Evolutionary conservation across 2,797 vertebrate genomes (phyloP).

Genomic region (Podarcis siculus): DNA sequence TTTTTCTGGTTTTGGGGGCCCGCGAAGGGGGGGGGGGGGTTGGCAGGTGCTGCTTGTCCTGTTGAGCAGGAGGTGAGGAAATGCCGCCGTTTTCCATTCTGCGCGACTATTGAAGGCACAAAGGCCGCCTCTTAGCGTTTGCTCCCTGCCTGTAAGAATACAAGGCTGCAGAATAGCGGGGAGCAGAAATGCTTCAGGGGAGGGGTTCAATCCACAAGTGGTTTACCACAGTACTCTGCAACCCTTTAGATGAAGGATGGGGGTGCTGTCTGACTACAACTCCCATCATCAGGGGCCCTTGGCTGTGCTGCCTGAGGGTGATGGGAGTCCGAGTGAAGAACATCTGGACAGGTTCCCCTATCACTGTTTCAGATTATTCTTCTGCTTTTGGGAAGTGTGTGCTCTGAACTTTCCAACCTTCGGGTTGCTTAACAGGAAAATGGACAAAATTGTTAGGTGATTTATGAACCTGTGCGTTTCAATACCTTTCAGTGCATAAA

Average conservation of each 20-base stretch:
- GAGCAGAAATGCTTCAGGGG: background rate
- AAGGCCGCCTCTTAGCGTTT: background rate
- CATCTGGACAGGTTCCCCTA: background rate
- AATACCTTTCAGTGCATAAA: background rate
- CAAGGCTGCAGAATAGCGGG: background rate
- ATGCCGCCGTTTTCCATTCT: too few species aligned
- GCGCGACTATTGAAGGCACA: background rate
- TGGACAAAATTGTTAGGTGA: background rate
- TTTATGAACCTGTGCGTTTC: background rate
- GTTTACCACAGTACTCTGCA: background rate
- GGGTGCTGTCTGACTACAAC: background rate
- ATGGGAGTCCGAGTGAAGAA: background rate
- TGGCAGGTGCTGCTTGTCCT: background rate
- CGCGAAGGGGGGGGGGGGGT: background rate
- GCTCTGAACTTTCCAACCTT: background rate
- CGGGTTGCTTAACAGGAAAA: background rate
- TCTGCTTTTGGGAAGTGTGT: background rate
- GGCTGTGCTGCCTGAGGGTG: background rate
- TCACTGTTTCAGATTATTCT: background rate
- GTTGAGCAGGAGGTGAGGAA: background rate
- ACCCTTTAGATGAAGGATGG: too few species aligned
- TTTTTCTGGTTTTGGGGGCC: too few species aligned
- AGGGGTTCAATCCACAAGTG: background rate
- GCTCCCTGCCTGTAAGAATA: background rate
- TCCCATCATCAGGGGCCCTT: fast-evolving